phyloP scores from a whole-genome alignment of 1,140 invertebrate species.

The Tribolium castaneum region DNA sequence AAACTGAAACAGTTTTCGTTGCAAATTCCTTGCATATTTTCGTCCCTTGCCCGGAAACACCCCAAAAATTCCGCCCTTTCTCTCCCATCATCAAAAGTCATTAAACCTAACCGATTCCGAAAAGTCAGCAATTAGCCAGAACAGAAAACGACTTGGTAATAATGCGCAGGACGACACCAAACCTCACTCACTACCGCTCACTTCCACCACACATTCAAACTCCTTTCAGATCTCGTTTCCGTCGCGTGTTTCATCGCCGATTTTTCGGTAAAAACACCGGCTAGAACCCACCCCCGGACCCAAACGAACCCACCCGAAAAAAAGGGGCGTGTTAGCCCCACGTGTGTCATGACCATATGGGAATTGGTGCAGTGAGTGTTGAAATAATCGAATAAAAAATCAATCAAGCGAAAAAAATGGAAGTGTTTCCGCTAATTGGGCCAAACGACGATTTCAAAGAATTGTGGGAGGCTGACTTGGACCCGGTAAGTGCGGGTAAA shows the following conservation, averaged over 20 bases:
- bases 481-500: slow-evolving; percentile 72
- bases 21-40: background rate
- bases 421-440: slow-evolving; percentile 62
- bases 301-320: background rate
- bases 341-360: slow-evolving; percentile 33
- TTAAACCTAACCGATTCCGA: background rate
- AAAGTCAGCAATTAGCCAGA: slow-evolving; percentile 2
- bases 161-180: background rate
- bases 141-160: background rate
- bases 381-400: background rate
- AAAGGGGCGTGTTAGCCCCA: slow-evolving; percentile 4
- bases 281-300: background rate
- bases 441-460: slow-evolving; percentile 76
- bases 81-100: background rate
- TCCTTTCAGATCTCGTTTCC: background rate
- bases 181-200: background rate
- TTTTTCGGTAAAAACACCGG: background rate
- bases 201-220: slow-evolving; percentile 12
- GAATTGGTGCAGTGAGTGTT: background rate
- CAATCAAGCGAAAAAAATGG: background rate
- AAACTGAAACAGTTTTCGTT: too few relatives aligned
- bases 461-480: slow-evolving; percentile 81
- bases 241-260: background rate
- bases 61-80: background rate
- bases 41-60: background rate